Percentiles rank a stretch among this genome's conserved stretches.
phyloP scores from a whole-genome alignment of 2,113 vertebrate species.

The Menura novaehollandiae region DNA sequence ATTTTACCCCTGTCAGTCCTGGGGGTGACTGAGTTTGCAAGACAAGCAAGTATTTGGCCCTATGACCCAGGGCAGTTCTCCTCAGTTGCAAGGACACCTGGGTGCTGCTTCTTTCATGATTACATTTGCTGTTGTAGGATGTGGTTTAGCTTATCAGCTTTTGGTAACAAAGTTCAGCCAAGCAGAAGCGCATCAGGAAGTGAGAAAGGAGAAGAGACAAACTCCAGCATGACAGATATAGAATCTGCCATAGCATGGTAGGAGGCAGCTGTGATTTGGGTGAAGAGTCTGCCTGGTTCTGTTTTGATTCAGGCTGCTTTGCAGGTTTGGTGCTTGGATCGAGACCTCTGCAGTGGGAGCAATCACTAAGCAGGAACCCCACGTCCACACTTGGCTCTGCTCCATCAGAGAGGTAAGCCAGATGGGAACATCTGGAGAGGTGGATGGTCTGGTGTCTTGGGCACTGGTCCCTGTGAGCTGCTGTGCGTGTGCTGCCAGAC shows the following conservation, averaged over 20 bases:
- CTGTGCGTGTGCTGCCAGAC: accelerated
- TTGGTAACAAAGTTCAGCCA: constrained; percentile 44
- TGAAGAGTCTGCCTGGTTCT: background rate
- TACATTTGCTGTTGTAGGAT: background rate
- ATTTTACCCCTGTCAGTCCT: background rate
- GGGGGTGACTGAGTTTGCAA: background rate
- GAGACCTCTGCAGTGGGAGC: background rate
- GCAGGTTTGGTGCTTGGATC: background rate
- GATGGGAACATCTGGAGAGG: background rate
- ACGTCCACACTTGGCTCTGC: background rate
- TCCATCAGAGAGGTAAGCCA: constrained; percentile 22
- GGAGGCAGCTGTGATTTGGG: background rate
- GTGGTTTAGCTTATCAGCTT: constrained; percentile 1
- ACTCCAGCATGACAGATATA: background rate
- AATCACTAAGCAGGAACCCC: accelerated
- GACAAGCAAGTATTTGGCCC: background rate
- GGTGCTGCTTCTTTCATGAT: background rate
- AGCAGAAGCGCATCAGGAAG: constrained; percentile 5
- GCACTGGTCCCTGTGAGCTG: background rate
- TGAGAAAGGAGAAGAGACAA: background rate
- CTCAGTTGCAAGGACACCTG: background rate
- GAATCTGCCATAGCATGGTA: accelerated
- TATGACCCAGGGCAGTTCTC: constrained; percentile 12
- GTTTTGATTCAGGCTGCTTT: background rate
- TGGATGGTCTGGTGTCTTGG: accelerated